Conservation (phyloP, 2,888 invertebrate species). For the Pseudolycoriella hygida region DNA sequence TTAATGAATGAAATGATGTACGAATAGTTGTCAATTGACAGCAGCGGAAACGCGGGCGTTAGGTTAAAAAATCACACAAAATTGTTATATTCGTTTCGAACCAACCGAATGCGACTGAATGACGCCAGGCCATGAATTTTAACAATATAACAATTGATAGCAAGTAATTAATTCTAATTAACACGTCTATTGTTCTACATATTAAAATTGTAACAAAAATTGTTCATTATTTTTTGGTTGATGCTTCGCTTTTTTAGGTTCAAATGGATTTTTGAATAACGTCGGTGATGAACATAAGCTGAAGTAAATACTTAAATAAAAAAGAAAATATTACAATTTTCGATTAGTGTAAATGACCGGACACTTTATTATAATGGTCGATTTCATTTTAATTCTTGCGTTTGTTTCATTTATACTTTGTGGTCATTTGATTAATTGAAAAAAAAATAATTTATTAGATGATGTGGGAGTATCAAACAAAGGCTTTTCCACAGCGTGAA, state of each 20-base stretch:
- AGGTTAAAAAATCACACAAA: constrained; percentile 1
- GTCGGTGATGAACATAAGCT: background rate
- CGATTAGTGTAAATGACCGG: background rate
- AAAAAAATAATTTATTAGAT: too few relatives aligned
- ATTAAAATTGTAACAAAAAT: background rate
- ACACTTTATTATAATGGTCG: too few relatives aligned
- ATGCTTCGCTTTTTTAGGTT: background rate
- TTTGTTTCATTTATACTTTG: too few relatives aligned
- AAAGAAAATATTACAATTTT: background rate
- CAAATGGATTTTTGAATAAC: background rate
- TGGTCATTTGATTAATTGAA: too few relatives aligned
- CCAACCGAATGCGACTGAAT: constrained; percentile 1
- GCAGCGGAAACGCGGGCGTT: constrained; percentile 8
- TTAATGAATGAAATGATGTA: constrained; percentile 5
- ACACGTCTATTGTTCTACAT: constrained; percentile 6
- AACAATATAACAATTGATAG: constrained; percentile 10
- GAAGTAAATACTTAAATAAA: background rate
- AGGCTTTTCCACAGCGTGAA: too few relatives aligned
- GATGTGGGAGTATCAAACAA: too few relatives aligned
- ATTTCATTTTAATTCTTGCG: too few relatives aligned
- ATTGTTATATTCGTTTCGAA: constrained; percentile 2
- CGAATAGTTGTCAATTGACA: constrained; percentile 7
- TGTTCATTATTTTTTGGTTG: constrained; percentile 1
- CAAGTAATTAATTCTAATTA: constrained; percentile 12
- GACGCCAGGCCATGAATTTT: constrained; percentile 5